Conservation (phyloP, 2,113 vertebrate species). For the Baryphthengus martii region DNA sequence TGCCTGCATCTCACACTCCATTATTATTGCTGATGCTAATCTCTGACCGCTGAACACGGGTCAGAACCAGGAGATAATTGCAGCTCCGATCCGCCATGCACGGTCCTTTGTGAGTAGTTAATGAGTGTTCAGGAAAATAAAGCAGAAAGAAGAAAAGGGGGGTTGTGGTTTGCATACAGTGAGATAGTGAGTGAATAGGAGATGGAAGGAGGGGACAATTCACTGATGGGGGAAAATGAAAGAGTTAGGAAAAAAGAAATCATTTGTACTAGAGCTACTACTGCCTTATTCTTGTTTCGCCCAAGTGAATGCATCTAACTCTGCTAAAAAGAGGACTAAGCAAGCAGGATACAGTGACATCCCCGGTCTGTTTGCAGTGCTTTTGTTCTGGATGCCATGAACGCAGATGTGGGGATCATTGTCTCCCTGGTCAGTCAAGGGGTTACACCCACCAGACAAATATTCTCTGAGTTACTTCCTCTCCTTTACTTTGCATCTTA, state of each 20-base stretch:
- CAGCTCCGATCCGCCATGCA: conserved; percentile 62
- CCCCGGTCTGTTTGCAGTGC: neutral
- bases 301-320: neutral
- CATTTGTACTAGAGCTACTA: neutral
- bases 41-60: conserved; percentile 53
- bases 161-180: conserved; percentile 70
- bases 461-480: neutral
- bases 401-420: neutral
- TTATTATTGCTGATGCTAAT: conserved; percentile 73
- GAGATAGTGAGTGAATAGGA: conserved; percentile 55
- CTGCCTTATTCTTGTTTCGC: conserved; percentile 5
- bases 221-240: conserved; percentile 31
- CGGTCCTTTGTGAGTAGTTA: conserved; percentile 71
- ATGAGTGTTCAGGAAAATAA: conserved; percentile 73
- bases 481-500: neutral
- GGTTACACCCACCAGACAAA: neutral
- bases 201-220: conserved; percentile 49
- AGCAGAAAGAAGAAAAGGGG: conserved; percentile 63
- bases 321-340: neutral
- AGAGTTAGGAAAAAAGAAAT: conserved; percentile 45
- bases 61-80: conserved; percentile 72
- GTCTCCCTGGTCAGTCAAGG: neutral
- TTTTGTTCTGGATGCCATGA: neutral
- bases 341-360: neutral
- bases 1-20: neutral